A percentile compares a stretch with the other conserved stretches of the same genome.
Conservation (phyloP, 2,888 invertebrate genomes). For the Cephus pygmeus region DNA sequence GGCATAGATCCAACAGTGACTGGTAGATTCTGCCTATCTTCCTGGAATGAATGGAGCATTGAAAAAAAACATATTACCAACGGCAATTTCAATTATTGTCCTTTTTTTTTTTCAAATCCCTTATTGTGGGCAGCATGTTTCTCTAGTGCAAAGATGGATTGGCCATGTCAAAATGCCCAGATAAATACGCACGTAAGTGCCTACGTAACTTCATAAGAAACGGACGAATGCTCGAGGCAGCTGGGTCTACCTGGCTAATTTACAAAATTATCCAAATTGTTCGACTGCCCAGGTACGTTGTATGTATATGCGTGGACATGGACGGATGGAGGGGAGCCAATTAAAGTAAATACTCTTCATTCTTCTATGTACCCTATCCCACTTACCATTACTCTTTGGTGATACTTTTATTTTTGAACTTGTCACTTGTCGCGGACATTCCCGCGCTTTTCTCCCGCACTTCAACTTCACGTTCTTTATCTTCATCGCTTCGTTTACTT, state of each 20-base stretch:
- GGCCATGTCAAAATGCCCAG: background rate
- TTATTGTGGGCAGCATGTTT: background rate
- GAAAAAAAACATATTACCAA: background rate
- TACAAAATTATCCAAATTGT: background rate
- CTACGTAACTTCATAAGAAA: conserved; percentile 21
- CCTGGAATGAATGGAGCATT: background rate
- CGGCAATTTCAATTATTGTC: background rate
- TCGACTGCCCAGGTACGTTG: background rate
- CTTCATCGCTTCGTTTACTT: background rate
- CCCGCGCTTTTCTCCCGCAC: conserved; percentile 12
- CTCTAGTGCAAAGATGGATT: background rate
- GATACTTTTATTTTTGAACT: background rate
- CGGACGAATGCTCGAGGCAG: conserved; percentile 14
- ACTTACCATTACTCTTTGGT: background rate
- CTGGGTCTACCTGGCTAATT: background rate
- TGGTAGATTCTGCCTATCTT: background rate
- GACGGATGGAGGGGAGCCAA: background rate
- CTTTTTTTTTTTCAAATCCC: background rate
- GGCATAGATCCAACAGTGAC: background rate
- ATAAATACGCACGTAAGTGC: conserved; percentile 8
- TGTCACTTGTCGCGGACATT: background rate
- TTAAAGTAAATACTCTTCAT: background rate
- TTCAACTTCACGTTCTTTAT: conserved; percentile 5
- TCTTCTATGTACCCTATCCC: background rate
- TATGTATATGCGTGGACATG: background rate